These are phyloP conservation scores for Vollenhovia emeryi DNA, from an alignment of 1,140 invertebrate species.

Conservation along the genomic window DNA sequence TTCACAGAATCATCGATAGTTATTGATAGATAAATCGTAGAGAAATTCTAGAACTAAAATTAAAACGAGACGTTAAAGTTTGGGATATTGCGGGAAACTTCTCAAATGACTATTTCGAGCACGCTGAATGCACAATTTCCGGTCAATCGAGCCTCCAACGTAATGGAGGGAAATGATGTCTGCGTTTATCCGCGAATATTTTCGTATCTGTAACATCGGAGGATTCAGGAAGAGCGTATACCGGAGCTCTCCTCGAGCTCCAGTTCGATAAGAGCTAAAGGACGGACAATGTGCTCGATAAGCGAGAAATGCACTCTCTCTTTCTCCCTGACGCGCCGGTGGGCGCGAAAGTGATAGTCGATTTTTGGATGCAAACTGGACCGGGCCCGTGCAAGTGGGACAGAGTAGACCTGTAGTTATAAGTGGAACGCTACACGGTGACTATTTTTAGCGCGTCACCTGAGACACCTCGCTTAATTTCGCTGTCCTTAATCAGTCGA, in stretches of 20 bases:
- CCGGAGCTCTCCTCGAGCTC: background rate
- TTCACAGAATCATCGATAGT: background rate
- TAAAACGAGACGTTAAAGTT: background rate
- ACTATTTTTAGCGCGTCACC: conserved; percentile 42
- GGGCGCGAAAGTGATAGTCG: background rate
- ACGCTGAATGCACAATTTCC: background rate
- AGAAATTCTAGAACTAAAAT: background rate
- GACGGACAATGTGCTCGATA: background rate
- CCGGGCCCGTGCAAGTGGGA: background rate
- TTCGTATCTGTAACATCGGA: background rate
- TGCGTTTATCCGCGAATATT: background rate
- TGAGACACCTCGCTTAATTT: conserved; percentile 48
- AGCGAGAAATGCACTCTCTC: background rate
- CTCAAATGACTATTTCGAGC: background rate
- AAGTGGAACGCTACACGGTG: conserved; percentile 16
- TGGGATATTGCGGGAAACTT: background rate
- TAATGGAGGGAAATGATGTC: background rate
- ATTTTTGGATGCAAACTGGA: conserved; percentile 13
- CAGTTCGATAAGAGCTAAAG: background rate
- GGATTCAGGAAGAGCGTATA: background rate
- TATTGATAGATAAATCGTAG: background rate
- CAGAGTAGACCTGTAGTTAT: conserved; percentile 11
- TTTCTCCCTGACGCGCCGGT: background rate
- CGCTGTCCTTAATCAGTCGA: conserved; percentile 39
- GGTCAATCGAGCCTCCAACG: background rate